phyloP scores from a whole-genome alignment of 2,797 vertebrate species.

The Pipistrellus pygmaeus region DNA sequence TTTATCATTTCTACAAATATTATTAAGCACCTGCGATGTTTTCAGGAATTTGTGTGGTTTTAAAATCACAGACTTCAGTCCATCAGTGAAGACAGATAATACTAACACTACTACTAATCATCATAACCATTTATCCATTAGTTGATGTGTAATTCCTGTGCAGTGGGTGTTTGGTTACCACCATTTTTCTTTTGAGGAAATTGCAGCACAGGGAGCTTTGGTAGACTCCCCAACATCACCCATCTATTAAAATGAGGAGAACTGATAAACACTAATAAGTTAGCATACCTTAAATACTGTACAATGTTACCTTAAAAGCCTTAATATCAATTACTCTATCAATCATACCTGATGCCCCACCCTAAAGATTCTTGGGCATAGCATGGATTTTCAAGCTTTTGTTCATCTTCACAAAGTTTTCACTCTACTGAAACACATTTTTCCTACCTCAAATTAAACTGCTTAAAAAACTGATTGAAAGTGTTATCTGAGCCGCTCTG shows the following conservation, averaged over 20 bases:
- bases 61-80: background rate
- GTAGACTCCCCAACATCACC: background rate
- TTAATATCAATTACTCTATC: background rate
- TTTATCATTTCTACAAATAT: background rate
- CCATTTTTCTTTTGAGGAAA: constrained; percentile 17
- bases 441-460: background rate
- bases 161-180: background rate
- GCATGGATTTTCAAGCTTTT: background rate
- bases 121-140: background rate
- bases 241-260: constrained; percentile 31
- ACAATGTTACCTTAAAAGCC: background rate
- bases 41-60: background rate
- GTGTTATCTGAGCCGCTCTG: constrained; percentile 74
- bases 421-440: background rate
- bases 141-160: background rate
- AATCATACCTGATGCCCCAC: background rate
- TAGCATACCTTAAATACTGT: background rate
- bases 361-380: background rate
- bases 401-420: background rate
- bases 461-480: background rate
- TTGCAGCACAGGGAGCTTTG: background rate
- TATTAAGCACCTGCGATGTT: background rate
- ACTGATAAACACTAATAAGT: background rate
- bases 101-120: background rate
- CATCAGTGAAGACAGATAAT: background rate